phyloP scores from a whole-genome alignment of 2,797 vertebrate genomes.

The Tamandua tetradactyla region DNA sequence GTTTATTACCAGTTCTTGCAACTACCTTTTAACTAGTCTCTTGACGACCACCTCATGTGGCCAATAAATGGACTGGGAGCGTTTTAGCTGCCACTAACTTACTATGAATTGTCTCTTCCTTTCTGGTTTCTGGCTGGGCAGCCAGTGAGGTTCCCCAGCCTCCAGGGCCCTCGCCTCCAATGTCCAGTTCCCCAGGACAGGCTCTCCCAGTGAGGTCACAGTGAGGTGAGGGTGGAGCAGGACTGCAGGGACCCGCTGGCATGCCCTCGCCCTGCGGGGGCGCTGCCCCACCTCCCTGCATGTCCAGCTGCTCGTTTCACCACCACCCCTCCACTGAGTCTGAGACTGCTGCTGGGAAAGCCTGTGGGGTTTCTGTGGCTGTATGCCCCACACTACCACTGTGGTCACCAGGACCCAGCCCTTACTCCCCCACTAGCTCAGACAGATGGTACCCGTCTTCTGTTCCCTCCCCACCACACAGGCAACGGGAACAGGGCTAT shows the following conservation, averaged over 20 bases:
- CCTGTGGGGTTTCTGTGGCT: rapidly evolving
- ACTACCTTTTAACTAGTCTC: conserved; percentile 89
- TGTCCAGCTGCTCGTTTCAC: not conserved
- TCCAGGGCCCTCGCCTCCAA: not conserved
- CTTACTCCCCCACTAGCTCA: no score
- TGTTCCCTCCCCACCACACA: not conserved
- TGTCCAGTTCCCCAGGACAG: not conserved
- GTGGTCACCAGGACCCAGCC: not conserved
- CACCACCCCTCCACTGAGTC: not conserved
- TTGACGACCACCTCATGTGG: conserved; percentile 94
- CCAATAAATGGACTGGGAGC: conserved; percentile 92
- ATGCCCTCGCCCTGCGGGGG: not conserved
- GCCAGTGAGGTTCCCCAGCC: not conserved
- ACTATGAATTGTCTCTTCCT: not conserved
- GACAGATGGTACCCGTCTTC: not conserved
- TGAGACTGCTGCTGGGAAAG: not conserved
- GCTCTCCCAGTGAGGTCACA: not conserved
- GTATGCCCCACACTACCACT: not conserved
- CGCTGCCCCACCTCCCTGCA: not conserved
- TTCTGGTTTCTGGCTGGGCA: not conserved
- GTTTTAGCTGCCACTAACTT: conserved; percentile 95
- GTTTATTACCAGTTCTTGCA: conserved; percentile 93
- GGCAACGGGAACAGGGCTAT: not conserved
- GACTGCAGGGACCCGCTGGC: not conserved
- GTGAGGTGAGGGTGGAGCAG: not conserved